Base-by-base conservation (phyloP, 2,797 vertebrate species). In the Hipposideros larvatus region DNA sequence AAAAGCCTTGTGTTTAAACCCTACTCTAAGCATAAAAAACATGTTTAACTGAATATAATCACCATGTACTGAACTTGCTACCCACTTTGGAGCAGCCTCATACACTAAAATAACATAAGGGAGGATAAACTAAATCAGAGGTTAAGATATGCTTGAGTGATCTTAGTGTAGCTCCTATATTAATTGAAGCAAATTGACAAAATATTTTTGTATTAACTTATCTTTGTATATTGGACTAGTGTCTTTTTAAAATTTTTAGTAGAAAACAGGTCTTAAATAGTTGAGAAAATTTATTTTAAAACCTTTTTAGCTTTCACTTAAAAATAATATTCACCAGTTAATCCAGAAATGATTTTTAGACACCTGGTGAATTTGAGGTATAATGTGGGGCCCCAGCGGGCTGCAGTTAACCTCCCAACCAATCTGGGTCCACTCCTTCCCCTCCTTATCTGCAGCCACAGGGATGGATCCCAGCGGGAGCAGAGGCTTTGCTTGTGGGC, bases 1-100 rank as follows among this genome's bases (percentile, higher is more conserved):
- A 91, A 77, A 95, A 95, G 68, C 41, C 51, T 84, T 92, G 31
- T 74, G 59, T 97, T 96, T 95, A 95, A 93, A 92, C 48, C 73
- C 75, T 78, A 48, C 59, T 94, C 37, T 86, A 79, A 93, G 74
- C 70, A 90, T 74, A 75, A 89, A 94, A 55, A 93, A 75, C 57
- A 71, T 82, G 34, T 84, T 94, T 87, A 77, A 87, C 19, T 65
- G 79, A 79, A 82, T 59, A 34, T 89, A 93, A 94, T 89, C 4
- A 0, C 63, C 19, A 15, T 90, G 80, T 92, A 37, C 63, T 89
- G n/a, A 59, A 28, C 66, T 79, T 94, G 78, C 86, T 87, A 15
- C 83, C 37, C 31, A 75, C 71, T 94, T 87, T 91, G 91, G 75
- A 96, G 26, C 53, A 57, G 53, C 51, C 59, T 91, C 13, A 55